Conservation (phyloP, 2,888 invertebrate genomes). For the Megastigmus dorsalis region DNA sequence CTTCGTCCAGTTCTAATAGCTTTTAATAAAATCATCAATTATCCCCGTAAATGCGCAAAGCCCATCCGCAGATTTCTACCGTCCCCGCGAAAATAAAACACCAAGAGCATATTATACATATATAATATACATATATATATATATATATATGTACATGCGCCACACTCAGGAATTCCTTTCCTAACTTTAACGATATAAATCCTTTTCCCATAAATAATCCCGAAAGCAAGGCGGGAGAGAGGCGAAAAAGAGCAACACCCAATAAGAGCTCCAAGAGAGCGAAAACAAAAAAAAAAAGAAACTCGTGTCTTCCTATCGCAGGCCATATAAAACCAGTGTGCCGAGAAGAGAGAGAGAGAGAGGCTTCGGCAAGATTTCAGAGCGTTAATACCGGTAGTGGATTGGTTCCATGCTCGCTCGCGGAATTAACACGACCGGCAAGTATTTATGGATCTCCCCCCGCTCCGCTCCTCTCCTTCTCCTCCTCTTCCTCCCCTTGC, state of each 20-base stretch:
- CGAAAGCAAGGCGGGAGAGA: neutral
- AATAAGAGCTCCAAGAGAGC: too few species aligned
- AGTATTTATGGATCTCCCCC: slow-evolving; percentile 40
- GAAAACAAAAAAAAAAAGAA: neutral
- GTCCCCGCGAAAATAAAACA: too few species aligned
- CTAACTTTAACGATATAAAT: neutral
- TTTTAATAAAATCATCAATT: too few species aligned
- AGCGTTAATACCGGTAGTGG: slow-evolving; percentile 72
- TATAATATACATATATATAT: too few species aligned
- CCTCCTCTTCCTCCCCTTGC: neutral
- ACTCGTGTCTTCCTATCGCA: neutral
- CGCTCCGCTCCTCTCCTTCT: neutral
- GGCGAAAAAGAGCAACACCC: neutral
- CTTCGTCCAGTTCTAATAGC: too few species aligned
- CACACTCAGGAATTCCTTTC: too few species aligned
- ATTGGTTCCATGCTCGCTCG: slow-evolving; percentile 65
- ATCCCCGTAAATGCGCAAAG: too few species aligned
- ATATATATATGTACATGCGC: too few species aligned
- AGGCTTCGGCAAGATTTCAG: too few species aligned
- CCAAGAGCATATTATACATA: too few species aligned
- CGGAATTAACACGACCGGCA: slow-evolving; percentile 54
- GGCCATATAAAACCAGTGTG: slow-evolving; percentile 12
- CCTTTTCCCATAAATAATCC: neutral
- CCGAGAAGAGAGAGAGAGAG: neutral
- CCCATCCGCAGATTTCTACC: too few species aligned